Evolutionary conservation across 2,113 vertebrate genomes (phyloP).

Genomic region (Lophius piscatorius): DNA sequence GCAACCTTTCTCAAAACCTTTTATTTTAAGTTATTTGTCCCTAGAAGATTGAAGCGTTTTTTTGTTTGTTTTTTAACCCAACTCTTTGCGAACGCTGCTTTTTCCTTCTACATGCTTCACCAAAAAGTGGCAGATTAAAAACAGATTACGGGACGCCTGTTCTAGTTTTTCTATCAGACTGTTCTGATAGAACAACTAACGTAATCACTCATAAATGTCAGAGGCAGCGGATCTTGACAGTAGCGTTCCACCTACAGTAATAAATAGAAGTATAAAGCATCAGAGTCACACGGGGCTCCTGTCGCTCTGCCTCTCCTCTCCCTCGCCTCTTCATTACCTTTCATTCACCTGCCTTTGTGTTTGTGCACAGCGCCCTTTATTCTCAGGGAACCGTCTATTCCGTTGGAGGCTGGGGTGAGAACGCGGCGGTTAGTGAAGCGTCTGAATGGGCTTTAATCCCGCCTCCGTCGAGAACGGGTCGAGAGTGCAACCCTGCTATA

Average conservation of each 20-base stretch:
- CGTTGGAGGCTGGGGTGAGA: slow-evolving; percentile 40
- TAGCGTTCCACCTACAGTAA: neutral
- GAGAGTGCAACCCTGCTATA: too few relatives aligned
- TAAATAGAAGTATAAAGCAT: neutral
- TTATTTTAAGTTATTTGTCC: slow-evolving; percentile 10
- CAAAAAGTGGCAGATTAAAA: slow-evolving; percentile 8
- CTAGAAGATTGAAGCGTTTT: neutral
- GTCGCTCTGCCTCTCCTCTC: neutral
- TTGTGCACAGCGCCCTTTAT: slow-evolving; percentile 16
- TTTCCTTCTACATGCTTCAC: too few relatives aligned
- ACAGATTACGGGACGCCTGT: slow-evolving; percentile 4
- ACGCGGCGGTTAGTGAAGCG: slow-evolving; percentile 38
- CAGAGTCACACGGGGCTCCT: too few relatives aligned
- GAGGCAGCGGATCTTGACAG: neutral
- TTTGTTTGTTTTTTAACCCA: too few relatives aligned
- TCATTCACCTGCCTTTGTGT: slow-evolving; percentile 43
- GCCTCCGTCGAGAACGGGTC: too few relatives aligned
- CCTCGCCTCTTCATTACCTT: slow-evolving; percentile 23
- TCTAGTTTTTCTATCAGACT: slow-evolving; percentile 8
- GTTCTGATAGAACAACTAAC: neutral
- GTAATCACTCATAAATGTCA: slow-evolving; percentile 4
- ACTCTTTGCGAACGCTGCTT: neutral
- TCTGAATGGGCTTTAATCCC: slow-evolving; percentile 48
- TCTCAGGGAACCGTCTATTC: slow-evolving; percentile 41
- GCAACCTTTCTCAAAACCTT: slow-evolving; percentile 2